Percentiles rank a stretch among this genome's conserved stretches.
These are phyloP conservation scores for Nudaria mundana DNA, from an alignment of 2,888 invertebrate species.

Conservation along the genomic window DNA sequence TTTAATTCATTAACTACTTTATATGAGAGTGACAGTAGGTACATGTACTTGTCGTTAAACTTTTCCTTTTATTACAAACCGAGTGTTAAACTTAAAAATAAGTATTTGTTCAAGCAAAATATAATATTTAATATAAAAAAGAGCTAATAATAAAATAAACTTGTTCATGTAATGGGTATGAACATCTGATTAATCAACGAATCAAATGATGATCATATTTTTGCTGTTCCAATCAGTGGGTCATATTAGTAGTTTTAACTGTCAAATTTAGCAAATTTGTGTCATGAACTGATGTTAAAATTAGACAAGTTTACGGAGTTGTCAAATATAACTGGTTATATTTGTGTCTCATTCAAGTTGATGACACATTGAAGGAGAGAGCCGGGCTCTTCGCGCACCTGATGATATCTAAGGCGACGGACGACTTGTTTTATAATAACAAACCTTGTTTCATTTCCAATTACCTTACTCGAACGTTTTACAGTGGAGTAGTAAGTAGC, in stretches of 20 bases:
- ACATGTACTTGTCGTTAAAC: neutral
- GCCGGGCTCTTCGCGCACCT: slow-evolving; percentile 7
- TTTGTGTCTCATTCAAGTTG: slow-evolving; percentile 33
- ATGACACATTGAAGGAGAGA: slow-evolving; percentile 30
- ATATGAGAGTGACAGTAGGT: slow-evolving; percentile 9
- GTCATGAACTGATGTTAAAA: slow-evolving; percentile 38
- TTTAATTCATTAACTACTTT: slow-evolving; percentile 21
- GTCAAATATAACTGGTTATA: slow-evolving; percentile 53
- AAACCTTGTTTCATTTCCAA: slow-evolving; percentile 9
- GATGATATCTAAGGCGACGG: slow-evolving; percentile 4
- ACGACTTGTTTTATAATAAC: slow-evolving; percentile 6
- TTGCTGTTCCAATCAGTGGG: slow-evolving; percentile 21
- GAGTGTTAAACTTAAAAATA: too few relatives aligned
- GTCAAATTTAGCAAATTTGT: slow-evolving; percentile 45
- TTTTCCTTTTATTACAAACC: too few relatives aligned
- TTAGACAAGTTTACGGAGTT: slow-evolving; percentile 44
- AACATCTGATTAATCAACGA: too few relatives aligned
- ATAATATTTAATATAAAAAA: too few relatives aligned
- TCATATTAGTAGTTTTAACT: slow-evolving; percentile 25
- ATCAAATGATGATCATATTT: too few relatives aligned
- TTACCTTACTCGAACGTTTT: slow-evolving; percentile 6
- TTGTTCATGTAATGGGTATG: too few relatives aligned
- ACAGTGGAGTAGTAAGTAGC: neutral
- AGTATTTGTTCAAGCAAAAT: too few relatives aligned
- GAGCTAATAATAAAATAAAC: neutral